Percentiles rank a stretch among this genome's conserved stretches.
Conservation (phyloP, 2,888 invertebrate species). For the Brachyptera putata region DNA sequence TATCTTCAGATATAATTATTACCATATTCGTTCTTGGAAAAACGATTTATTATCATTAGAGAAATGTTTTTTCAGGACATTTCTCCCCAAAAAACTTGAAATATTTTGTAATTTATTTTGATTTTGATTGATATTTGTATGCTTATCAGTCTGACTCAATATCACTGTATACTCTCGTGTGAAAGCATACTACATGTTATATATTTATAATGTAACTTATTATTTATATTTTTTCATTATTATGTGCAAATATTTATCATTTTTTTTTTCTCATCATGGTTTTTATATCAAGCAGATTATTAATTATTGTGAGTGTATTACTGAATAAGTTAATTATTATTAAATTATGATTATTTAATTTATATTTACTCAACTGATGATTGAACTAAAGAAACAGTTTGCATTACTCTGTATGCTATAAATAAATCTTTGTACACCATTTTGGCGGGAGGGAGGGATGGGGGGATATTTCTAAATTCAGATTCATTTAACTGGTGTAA, state of each 20-base stretch:
- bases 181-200: conserved; percentile 23
- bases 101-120: background rate
- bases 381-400: no score
- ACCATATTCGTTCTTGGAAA: background rate
- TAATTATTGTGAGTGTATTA: background rate
- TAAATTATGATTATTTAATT: no score
- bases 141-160: background rate
- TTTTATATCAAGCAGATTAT: background rate
- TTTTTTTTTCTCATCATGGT: background rate
- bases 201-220: conserved; percentile 32
- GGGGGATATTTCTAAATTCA: no score
- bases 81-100: background rate
- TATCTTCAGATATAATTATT: conserved; percentile 1
- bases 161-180: background rate
- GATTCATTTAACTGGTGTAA: no score
- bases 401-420: no score
- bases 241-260: background rate
- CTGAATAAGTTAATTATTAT: no score
- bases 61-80: background rate
- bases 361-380: no score
- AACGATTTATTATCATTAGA: no score
- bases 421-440: no score
- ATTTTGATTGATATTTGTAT: background rate
- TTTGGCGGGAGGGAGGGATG: no score
- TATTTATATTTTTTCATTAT: conserved; percentile 27